Percentiles rank a stretch among this genome's conserved stretches.
Conservation (phyloP, 1,140 invertebrate genomes). For the Anadara kagoshimensis region DNA sequence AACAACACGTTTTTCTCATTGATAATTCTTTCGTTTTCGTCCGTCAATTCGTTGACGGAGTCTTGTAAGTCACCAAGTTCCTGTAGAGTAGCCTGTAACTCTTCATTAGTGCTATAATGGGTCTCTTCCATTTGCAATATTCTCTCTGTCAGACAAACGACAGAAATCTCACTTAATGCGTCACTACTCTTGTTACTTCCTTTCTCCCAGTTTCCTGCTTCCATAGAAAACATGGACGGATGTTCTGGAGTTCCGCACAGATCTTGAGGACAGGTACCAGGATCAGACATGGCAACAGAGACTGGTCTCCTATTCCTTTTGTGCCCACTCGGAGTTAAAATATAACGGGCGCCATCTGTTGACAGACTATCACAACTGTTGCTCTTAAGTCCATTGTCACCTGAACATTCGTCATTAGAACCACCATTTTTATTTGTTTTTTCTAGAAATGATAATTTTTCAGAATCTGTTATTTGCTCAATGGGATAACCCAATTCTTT, state of each 20-base stretch:
- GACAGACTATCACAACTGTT: constrained; percentile 65
- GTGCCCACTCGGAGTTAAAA: constrained; percentile 14
- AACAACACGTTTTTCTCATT: constrained; percentile 92
- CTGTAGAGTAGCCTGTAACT: constrained; percentile 94
- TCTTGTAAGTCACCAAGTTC: constrained; percentile 91
- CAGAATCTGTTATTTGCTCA: constrained; percentile 70
- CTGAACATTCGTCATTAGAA: constrained; percentile 25
- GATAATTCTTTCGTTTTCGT: constrained; percentile 88
- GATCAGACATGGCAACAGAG: constrained; percentile 77
- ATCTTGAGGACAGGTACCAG: constrained; percentile 60
- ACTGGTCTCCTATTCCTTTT: constrained; percentile 38
- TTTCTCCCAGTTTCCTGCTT: constrained; percentile 83
- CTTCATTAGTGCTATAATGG: constrained; percentile 93
- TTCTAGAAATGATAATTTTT: constrained; percentile 66
- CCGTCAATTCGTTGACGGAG: constrained; percentile 88
- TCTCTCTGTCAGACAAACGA: constrained; percentile 92
- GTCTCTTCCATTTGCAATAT: constrained; percentile 93
- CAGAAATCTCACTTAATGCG: constrained; percentile 88
- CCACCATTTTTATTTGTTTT: constrained; percentile 39
- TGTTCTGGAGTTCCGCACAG: constrained; percentile 65
- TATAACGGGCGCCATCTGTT: constrained; percentile 50
- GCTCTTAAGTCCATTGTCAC: constrained; percentile 47
- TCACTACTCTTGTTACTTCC: constrained; percentile 83
- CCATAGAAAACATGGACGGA: constrained; percentile 58
- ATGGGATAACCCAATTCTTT: constrained; percentile 67